phyloP scores from a whole-genome alignment of 2,797 vertebrate species.

The Ctenopoma kingsleyae region DNA sequence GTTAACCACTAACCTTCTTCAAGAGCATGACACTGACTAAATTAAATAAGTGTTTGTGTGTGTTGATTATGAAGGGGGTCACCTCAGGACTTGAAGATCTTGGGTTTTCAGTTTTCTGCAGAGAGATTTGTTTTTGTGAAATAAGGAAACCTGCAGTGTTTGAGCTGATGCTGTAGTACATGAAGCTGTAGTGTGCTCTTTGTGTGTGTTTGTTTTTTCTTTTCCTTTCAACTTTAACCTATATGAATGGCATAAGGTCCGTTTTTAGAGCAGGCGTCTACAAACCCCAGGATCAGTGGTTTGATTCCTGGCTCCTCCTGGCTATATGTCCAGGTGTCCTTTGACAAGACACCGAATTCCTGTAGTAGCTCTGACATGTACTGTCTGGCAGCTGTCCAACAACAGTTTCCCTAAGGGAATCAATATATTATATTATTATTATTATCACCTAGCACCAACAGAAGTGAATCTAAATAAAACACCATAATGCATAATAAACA shows the following conservation, averaged over 20 bases:
- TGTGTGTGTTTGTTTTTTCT: neutral
- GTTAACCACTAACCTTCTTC: slow-evolving; percentile 20
- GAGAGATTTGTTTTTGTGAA: slow-evolving; percentile 22
- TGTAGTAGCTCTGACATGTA: no score
- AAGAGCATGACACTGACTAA: neutral
- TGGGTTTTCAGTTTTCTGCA: slow-evolving; percentile 19
- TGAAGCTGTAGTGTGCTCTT: slow-evolving; percentile 14
- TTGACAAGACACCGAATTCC: no score
- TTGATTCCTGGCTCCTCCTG: no score
- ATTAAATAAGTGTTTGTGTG: neutral
- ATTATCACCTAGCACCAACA: no score
- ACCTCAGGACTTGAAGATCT: slow-evolving; percentile 15
- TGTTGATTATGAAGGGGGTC: slow-evolving; percentile 5
- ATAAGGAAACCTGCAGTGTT: slow-evolving; percentile 23
- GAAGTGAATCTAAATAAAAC: no score
- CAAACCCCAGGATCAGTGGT: no score
- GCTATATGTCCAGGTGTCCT: no score
- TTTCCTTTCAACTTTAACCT: neutral
- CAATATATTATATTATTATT: no score
- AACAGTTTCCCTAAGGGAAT: no score
- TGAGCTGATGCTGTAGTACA: slow-evolving; percentile 8
- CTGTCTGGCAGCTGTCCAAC: no score
- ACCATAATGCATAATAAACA: slow-evolving; percentile 5
- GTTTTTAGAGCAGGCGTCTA: no score
- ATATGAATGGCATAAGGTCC: no score